Base-by-base conservation (phyloP, 2,113 vertebrate genomes). In the Boleophthalmus pectinirostris region DNA sequence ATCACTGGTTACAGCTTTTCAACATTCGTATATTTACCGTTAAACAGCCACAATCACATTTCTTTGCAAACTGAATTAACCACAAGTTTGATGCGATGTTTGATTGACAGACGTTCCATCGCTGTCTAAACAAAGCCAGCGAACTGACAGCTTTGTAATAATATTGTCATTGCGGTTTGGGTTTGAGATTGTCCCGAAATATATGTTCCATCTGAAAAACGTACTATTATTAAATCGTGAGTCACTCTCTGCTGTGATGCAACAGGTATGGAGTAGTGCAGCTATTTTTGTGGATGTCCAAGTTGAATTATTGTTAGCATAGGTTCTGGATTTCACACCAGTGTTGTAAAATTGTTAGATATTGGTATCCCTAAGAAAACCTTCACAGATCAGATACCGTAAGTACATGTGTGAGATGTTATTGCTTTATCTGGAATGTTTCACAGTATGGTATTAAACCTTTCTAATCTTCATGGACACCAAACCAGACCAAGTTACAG, bases 251-350 rank as follows among this genome's bases (percentile, higher is more conserved):
- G 38, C 38, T 43, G 38, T 43, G 38, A 43, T 10, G 38, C 38
- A 11, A 43, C 38, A 43, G 38, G 49, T 51, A 20, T 18, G 4
- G 15, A 5, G 5, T 5, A 51, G 49, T 20, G 16, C 16, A 4
- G 5, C 49, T 51, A 4, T 51, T 16, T 16, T 20, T 16, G 49
- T 51, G 49, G 49, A 20, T 18, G 16, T 16, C 16, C 16, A 7
- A 51, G 49, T 51, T 3, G 15, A 20, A 16, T 4, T 43, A 43
- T 43, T 43, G 10, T 43, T 1, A 29, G 29, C 43, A 45, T 11
- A 45, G 43, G 43, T 45, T 2, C 29, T 45, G 43, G 43, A 45
- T 45, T 76, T 79, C 82, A 29, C 29, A 29, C 29, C 29, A 29
- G 2, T 29, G 29, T 29, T 4, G 29, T 29, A 29, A 29, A 29